phyloP scores from a whole-genome alignment of 1,140 invertebrate genomes.

The Trissolcus basalis region DNA sequence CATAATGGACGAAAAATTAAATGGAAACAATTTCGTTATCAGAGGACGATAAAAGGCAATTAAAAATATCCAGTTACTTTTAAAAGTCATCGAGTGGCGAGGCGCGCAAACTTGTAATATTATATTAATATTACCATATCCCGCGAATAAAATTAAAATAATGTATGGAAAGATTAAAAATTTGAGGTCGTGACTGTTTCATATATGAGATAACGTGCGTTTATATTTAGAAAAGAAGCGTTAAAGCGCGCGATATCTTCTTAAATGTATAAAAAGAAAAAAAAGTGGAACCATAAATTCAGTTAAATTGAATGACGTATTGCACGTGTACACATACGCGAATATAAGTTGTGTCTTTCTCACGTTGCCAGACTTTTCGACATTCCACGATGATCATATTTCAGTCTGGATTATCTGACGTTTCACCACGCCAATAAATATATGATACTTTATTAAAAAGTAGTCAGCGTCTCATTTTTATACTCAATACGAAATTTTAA shows the following conservation, averaged over 20 bases:
- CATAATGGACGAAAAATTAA: no score
- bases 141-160: slow-evolving; percentile 42
- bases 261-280: slow-evolving; percentile 33
- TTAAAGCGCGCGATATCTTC: slow-evolving; percentile 36
- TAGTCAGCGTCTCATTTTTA: slow-evolving; percentile 51
- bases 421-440: slow-evolving; percentile 56
- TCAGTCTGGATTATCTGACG: slow-evolving; percentile 53
- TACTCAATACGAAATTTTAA: slow-evolving; percentile 49
- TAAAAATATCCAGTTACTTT: background rate
- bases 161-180: slow-evolving; percentile 22
- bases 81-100: background rate
- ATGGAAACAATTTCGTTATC: no score
- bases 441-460: slow-evolving; percentile 57
- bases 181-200: slow-evolving; percentile 16
- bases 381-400: slow-evolving; percentile 59
- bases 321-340: slow-evolving; percentile 46
- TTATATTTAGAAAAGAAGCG: slow-evolving; percentile 42
- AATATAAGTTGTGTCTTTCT: slow-evolving; percentile 51
- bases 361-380: slow-evolving; percentile 55
- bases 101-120: slow-evolving; percentile 21
- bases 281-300: slow-evolving; percentile 56
- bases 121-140: slow-evolving; percentile 32
- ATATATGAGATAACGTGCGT: slow-evolving; percentile 32
- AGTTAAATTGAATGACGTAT: slow-evolving; percentile 52
- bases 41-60: no score